Conservation (phyloP, 2,888 invertebrate genomes). For the Elmis aenea region DNA sequence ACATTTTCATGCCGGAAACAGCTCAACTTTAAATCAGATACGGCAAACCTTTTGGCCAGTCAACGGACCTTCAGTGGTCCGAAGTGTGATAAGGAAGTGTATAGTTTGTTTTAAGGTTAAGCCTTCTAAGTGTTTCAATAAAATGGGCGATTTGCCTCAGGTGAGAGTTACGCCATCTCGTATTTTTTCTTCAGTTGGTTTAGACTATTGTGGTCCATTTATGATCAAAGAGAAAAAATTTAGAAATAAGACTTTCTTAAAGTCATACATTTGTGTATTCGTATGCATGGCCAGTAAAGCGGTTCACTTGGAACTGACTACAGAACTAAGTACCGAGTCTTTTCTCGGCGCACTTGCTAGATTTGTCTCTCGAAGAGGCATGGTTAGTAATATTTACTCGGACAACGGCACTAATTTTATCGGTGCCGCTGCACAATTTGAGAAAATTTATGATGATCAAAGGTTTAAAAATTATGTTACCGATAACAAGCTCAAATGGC, state of each 20-base stretch:
- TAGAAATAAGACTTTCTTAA: conserved; percentile 7
- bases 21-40: no score
- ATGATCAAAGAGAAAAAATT: conserved; percentile 7
- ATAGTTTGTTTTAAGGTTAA: conserved; percentile 9
- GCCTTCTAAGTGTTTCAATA: conserved; percentile 7
- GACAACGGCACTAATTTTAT: conserved; percentile 25
- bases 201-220: conserved; percentile 25
- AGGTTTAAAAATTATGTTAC: no score
- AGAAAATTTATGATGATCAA: no score
- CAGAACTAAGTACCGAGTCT: conserved; percentile 14
- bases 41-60: no score
- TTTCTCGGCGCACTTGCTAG: conserved; percentile 21
- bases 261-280: conserved; percentile 15
- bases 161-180: conserved; percentile 5
- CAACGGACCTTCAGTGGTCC: conserved; percentile 9
- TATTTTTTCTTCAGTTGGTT: conserved; percentile 18
- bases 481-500: no score
- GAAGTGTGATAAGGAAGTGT: conserved; percentile 10
- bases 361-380: no score
- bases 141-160: conserved; percentile 25
- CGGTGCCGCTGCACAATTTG: no score
- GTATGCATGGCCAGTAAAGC: no score
- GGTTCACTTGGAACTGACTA: conserved; percentile 22
- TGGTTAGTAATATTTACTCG: conserved; percentile 16
- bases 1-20: no score